Evolutionary conservation across 2,113 vertebrate genomes (phyloP).

Genomic region (Brachirus orientalis): DNA sequence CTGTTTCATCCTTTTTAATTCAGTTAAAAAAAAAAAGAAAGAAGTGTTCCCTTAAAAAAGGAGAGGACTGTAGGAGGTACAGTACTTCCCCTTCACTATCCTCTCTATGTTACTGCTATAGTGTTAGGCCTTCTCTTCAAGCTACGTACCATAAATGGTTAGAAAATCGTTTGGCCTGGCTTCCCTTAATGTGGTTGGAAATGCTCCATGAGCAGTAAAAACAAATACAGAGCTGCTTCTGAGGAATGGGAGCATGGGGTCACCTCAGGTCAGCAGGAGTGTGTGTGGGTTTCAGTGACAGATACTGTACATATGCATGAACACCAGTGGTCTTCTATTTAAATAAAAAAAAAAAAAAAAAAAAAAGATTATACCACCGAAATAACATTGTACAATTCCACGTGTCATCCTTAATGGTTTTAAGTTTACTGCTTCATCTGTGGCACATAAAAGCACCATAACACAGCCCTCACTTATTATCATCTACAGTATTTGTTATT

Average conservation of each 20-base stretch:
- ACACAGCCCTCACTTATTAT: neutral
- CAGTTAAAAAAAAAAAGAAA: no score
- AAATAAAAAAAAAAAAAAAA: neutral
- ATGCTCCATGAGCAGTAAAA: constrained; percentile 51
- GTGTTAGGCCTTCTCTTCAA: constrained; percentile 18
- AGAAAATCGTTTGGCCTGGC: constrained; percentile 29
- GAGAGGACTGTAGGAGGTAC: no score
- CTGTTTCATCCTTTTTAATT: no score
- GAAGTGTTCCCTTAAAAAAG: no score
- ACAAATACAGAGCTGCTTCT: constrained; percentile 56
- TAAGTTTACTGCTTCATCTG: neutral
- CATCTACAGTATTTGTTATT: neutral
- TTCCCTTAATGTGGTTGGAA: constrained; percentile 60
- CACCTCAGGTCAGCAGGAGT: constrained; percentile 40
- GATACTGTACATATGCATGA: neutral
- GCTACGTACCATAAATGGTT: constrained; percentile 72
- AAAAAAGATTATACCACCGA: neutral
- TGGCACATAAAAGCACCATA: neutral
- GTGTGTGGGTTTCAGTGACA: neutral
- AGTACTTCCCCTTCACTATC: constrained; percentile 8
- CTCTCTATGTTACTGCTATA: constrained; percentile 12
- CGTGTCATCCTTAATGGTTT: neutral
- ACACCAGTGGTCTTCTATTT: neutral
- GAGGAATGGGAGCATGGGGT: constrained; percentile 38
- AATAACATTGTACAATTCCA: neutral